phyloP scores from a whole-genome alignment of 1,140 invertebrate species.

The Xylocopa sonorina region DNA sequence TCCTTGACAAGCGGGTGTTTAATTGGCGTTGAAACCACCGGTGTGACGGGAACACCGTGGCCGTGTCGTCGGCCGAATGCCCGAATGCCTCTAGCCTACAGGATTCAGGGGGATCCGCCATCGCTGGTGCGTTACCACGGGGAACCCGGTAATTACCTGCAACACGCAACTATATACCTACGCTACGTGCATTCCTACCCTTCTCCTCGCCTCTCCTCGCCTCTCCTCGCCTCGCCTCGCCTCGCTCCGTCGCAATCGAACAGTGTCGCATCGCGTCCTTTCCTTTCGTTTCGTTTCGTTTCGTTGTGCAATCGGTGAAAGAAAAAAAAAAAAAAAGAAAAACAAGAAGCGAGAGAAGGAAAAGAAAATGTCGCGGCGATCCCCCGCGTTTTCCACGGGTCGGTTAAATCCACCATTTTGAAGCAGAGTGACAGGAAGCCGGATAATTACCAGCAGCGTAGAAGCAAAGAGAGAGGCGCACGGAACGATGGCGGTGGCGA shows the following conservation, averaged over 20 bases:
- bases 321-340: too few relatives aligned
- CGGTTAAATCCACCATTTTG: constrained; percentile 66
- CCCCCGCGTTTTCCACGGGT: background rate
- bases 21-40: constrained; percentile 83
- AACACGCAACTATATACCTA: constrained; percentile 77
- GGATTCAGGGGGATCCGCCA: constrained; percentile 76
- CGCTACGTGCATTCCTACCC: constrained; percentile 21
- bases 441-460: constrained; percentile 76
- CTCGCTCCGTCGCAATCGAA: background rate
- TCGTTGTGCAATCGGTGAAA: background rate
- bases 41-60: constrained; percentile 79
- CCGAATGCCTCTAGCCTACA: constrained; percentile 74
- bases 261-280: background rate
- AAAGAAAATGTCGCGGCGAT: constrained; percentile 12
- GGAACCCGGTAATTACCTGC: constrained; percentile 79
- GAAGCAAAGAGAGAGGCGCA: constrained; percentile 24
- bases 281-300: background rate
- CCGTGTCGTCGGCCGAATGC: constrained; percentile 79
- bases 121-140: constrained; percentile 77
- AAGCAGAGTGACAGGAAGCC: constrained; percentile 70
- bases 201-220: background rate
- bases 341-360: too few relatives aligned
- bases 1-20: constrained; percentile 82
- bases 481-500: constrained; percentile 46
- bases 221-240: background rate